Evolutionary conservation across 2,113 vertebrate genomes (phyloP), one percentile per base, ranked within the genome.

Genomic region (Perccottus glenii): DNA sequence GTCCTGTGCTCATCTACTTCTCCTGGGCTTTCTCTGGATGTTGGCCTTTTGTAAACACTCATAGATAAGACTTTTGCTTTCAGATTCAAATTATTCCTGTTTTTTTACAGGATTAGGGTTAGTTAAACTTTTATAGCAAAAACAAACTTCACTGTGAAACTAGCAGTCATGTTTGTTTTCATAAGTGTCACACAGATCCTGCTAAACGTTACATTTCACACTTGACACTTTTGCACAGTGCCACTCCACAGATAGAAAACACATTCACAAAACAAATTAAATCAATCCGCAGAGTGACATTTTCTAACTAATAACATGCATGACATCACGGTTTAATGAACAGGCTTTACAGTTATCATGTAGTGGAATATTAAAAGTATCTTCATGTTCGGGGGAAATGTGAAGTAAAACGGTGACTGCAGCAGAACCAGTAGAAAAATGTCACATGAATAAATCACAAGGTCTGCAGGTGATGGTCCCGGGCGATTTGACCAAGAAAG

Each of bases 391-490:
- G 36, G 33, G 36, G 33, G 33, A 53, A 38, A 55, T 38, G 36
- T 55, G 52, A 36, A 38, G 19, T 33, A 55, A 55, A 50, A 55
- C 14, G 27, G 51, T 6, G 32, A 53, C 5, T 32, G 51, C 7
- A 27, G 19, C 19, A 27, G 3, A 27, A 27, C 19, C 1, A 27
- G 19, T 27, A 27, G 19, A 32, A 32, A 36, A 53, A 55, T 55
- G 52, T 55, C 52, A 55, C 35, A 55, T 36, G 52, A 55, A 55
- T 55, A 55, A 55, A 55, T 55, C 52, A 55, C 33, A 33, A 55
- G 44, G 52, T 38, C 12, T 38, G 52, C 52, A n/a, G 52, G 52
- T 36, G 52, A 55, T 36, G 3, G 51, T n/a, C 27, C 51, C n/a
- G 51, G 51, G 4, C 52, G 32, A 15, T 36, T 6, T 14, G 32